Conservation (phyloP, 2,113 vertebrate genomes). For the Ammospiza nelsoni region DNA sequence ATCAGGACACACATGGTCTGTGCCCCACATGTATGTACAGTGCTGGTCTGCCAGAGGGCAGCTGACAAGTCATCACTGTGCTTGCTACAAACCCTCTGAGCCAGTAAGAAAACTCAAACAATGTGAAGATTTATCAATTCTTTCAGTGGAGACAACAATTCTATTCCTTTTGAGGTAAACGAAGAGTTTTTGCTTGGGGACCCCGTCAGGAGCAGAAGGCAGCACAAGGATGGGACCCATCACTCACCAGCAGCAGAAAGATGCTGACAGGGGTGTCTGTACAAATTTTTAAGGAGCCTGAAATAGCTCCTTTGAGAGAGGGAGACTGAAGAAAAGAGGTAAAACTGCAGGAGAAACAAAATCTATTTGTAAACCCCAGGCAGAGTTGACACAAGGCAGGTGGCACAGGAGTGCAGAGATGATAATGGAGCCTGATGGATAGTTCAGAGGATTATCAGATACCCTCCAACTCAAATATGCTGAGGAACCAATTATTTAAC, state of each 20-base stretch:
- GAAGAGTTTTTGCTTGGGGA: slow-evolving; percentile 34
- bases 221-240: background rate
- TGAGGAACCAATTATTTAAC: slow-evolving; percentile 39
- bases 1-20: background rate
- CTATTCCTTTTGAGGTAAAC: slow-evolving; percentile 58
- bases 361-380: slow-evolving; percentile 24
- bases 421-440: slow-evolving; percentile 12
- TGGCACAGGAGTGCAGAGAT: background rate
- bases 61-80: slow-evolving; percentile 51
- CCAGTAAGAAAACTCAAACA: slow-evolving; percentile 41
- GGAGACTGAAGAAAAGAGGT: background rate
- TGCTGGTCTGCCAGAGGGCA: background rate
- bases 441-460: background rate
- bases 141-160: slow-evolving; percentile 65
- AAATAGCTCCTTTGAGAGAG: background rate
- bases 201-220: background rate
- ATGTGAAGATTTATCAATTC: slow-evolving; percentile 59
- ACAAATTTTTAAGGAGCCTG: background rate
- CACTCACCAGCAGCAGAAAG: background rate
- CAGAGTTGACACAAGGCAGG: background rate
- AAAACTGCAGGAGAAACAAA: background rate
- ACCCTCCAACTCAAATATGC: slow-evolving; percentile 37
- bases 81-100: slow-evolving; percentile 21
- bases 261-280: background rate
- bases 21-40: background rate